phyloP scores from a whole-genome alignment of 1,140 invertebrate species.

The Drosophila mauritiana region DNA sequence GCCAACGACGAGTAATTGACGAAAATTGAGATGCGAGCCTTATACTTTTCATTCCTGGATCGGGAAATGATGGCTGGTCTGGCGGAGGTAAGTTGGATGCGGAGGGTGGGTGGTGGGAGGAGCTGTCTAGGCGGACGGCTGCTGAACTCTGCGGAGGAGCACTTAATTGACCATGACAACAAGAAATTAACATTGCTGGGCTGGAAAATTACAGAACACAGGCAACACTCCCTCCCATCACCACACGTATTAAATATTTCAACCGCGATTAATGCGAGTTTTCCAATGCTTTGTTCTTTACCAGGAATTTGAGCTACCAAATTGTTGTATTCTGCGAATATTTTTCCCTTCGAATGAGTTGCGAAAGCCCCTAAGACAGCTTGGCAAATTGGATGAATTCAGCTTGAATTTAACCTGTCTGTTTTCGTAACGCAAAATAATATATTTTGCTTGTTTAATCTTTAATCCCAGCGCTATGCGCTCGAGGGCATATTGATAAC shows the following conservation, averaged over 20 bases:
- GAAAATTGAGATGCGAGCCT: constrained; percentile 72
- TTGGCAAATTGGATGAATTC: background rate
- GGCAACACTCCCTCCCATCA: background rate
- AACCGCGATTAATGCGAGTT: constrained; percentile 22
- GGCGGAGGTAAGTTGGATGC: background rate
- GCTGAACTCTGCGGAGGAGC: constrained; percentile 42
- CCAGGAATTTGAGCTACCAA: constrained; percentile 46
- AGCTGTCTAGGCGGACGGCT: constrained; percentile 30
- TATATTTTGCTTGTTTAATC: background rate
- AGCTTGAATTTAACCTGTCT: background rate
- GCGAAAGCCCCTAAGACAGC: background rate
- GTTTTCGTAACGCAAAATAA: background rate
- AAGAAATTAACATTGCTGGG: constrained; percentile 77
- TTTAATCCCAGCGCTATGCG: background rate
- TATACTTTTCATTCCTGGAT: constrained; percentile 56
- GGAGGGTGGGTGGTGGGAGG: background rate
- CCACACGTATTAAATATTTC: constrained; percentile 59
- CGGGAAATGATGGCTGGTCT: constrained; percentile 14
- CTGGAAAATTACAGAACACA: constrained; percentile 59
- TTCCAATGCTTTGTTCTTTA: constrained; percentile 20
- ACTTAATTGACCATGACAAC: constrained; percentile 81
- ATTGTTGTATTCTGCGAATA: constrained; percentile 17
- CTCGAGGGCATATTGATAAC: background rate
- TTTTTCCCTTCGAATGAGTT: constrained; percentile 9
- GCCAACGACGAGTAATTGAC: constrained; percentile 68